A percentile compares a stretch with the other conserved stretches of the same genome.
phyloP scores from a whole-genome alignment of 2,797 vertebrate genomes.

The Acomys russatus region DNA sequence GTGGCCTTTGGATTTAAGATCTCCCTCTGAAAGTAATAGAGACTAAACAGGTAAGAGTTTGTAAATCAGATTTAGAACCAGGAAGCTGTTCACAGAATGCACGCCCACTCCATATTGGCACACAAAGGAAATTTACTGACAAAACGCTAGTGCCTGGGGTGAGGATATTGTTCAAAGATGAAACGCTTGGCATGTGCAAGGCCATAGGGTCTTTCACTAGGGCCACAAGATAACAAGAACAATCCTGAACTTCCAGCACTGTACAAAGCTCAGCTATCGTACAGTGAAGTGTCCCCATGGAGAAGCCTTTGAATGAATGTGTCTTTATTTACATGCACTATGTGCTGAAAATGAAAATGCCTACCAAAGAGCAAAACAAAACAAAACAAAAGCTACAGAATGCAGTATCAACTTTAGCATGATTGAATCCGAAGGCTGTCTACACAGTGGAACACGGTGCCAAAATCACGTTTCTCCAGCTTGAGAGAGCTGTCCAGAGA shows the following conservation, averaged over 20 bases:
- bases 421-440: neutral
- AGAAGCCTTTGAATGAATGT: neutral
- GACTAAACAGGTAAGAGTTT: neutral
- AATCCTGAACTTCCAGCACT: neutral
- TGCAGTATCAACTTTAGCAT: neutral
- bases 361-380: neutral
- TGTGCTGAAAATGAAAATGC: neutral
- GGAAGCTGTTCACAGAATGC: neutral
- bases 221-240: neutral
- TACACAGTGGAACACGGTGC: neutral
- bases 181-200: neutral
- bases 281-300: neutral
- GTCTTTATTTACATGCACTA: neutral
- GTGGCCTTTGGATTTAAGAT: neutral
- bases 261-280: neutral
- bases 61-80: conserved; percentile 2
- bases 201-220: neutral
- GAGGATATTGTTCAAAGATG: neutral
- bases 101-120: neutral
- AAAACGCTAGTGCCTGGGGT: neutral
- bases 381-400: neutral
- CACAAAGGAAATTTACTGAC: conserved; percentile 6
- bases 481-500: conserved; percentile 7
- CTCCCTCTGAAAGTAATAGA: conserved; percentile 1
- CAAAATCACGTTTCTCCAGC: neutral